phyloP scores from a whole-genome alignment of 2,888 invertebrate genomes.

The Pristionchus arcanus region DNA sequence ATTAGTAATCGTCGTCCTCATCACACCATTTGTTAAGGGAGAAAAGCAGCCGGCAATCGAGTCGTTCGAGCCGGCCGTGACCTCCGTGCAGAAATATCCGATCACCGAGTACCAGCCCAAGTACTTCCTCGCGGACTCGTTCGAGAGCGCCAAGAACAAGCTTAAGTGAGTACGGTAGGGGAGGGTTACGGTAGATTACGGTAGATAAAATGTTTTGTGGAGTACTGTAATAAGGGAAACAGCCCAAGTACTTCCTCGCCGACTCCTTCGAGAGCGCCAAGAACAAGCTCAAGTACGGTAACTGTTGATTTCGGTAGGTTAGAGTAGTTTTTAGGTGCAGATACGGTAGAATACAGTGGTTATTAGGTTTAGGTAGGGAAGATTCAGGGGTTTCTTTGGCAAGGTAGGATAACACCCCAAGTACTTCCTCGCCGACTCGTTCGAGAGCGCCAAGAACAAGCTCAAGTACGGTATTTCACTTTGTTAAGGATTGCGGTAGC shows the following conservation, averaged over 20 bases:
- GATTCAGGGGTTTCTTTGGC: too few species aligned
- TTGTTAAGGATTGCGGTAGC: neutral
- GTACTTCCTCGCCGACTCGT: conserved; percentile 96
- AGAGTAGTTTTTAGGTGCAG: conserved; percentile 41
- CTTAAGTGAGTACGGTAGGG: conserved; percentile 87
- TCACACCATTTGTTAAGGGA: conserved; percentile 12
- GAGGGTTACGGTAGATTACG: neutral
- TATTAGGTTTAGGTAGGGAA: neutral
- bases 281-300: conserved; percentile 84
- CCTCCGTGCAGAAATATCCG: conserved; percentile 93
- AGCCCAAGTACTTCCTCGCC: conserved; percentile 95
- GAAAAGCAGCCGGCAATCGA: conserved; percentile 84
- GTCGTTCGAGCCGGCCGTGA: conserved; percentile 92
- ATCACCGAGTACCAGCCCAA: conserved; percentile 97
- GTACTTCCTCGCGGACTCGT: conserved; percentile 96
- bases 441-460: conserved; percentile 95
- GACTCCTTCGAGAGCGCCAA: conserved; percentile 97
- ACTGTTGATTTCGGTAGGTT: neutral
- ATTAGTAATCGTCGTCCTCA: neutral
- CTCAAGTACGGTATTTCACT: conserved; percentile 85
- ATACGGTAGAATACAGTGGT: neutral
- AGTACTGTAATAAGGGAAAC: conserved; percentile 80
- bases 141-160: conserved; percentile 95
- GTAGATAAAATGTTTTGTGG: too few species aligned
- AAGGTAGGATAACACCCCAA: conserved; percentile 98